Percentiles rank a stretch among this genome's conserved stretches.
Conservation (phyloP, 2,113 vertebrate species). For the Drymodes brunneopygia region DNA sequence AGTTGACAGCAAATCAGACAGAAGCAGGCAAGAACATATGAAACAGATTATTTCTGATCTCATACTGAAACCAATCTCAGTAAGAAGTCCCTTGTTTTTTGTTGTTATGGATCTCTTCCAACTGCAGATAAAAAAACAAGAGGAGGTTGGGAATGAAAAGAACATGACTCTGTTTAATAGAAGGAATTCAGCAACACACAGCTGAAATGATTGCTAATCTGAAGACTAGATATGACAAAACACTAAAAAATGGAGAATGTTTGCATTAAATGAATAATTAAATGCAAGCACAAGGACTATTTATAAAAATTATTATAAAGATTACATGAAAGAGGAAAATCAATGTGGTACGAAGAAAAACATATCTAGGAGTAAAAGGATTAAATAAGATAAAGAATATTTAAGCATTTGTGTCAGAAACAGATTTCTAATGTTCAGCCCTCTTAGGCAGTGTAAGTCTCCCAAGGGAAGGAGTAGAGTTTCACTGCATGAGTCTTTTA, state of each 20-base stretch:
- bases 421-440: not conserved
- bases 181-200: not conserved
- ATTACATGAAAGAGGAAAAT: not conserved
- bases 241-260: not conserved
- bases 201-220: not conserved
- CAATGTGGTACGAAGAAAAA: not conserved
- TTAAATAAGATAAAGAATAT: not conserved
- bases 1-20: not conserved
- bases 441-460: not conserved
- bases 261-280: not conserved
- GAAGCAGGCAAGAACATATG: not conserved
- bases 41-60: not conserved
- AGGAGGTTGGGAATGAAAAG: not conserved
- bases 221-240: not conserved
- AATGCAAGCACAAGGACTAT: not conserved
- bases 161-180: not conserved
- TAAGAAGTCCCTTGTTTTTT: not conserved
- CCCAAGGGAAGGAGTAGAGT: not conserved
- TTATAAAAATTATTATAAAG: not conserved
- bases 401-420: not conserved
- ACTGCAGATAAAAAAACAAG: not conserved
- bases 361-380: not conserved
- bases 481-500: constrained; percentile 1
- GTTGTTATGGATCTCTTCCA: not conserved
- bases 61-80: not conserved